These are phyloP conservation scores for Argyrosomus regius DNA, from an alignment of 2,797 vertebrate genomes.

Conservation along the genomic window DNA sequence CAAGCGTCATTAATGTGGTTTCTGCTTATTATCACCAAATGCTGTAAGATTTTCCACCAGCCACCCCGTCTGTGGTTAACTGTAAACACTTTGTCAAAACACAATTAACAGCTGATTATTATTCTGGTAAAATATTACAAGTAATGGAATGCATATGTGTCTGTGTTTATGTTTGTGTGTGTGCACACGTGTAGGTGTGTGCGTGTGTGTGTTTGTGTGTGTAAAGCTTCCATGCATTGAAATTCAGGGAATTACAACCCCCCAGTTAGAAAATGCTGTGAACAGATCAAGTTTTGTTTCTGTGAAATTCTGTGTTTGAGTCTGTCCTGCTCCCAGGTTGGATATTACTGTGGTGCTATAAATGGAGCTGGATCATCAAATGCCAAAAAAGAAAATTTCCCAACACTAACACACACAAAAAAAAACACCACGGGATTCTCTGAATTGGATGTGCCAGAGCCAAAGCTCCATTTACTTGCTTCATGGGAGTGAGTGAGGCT, in stretches of 20 bases:
- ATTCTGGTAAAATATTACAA: constrained; percentile 22
- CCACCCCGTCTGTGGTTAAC: constrained; percentile 1
- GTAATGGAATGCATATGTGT: not conserved
- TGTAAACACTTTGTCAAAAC: constrained; percentile 10
- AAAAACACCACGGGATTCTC: constrained; percentile 27
- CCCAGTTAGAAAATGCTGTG: constrained; percentile 30
- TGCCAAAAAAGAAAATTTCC: constrained; percentile 61
- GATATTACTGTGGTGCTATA: constrained; percentile 50
- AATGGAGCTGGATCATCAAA: constrained; percentile 44
- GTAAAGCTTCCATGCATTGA: constrained; percentile 20
- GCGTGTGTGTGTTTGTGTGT: not conserved
- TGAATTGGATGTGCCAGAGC: constrained; percentile 44
- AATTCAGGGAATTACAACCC: constrained; percentile 34
- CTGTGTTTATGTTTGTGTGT: constrained; percentile 2
- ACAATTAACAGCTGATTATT: constrained; percentile 24
- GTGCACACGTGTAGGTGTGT: not conserved
- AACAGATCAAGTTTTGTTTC: constrained; percentile 42
- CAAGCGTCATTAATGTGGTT: constrained; percentile 25
- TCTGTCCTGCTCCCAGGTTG: constrained; percentile 52
- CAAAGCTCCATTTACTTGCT: constrained; percentile 35
- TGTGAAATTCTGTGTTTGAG: constrained; percentile 48
- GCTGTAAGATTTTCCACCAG: constrained; percentile 29
- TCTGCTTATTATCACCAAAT: constrained; percentile 28
- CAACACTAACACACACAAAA: constrained; percentile 43
- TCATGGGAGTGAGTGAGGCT: constrained; percentile 30